Base-by-base conservation (phyloP, 2,797 vertebrate genomes). In the Poecilia wingei region DNA sequence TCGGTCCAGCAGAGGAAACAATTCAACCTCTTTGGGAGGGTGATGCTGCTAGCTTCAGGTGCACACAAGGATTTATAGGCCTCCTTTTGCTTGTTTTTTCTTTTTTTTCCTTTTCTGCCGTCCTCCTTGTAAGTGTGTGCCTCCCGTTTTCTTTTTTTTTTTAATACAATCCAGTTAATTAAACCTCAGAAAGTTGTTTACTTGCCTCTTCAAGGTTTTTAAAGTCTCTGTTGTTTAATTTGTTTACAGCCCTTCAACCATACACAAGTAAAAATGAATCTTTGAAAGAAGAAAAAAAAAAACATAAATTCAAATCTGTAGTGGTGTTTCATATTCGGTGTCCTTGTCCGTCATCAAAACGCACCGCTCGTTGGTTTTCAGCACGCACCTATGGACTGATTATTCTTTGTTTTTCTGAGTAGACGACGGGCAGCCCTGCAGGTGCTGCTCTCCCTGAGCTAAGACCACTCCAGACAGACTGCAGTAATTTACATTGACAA, bases 401-500 rank as follows among this genome's bases (percentile, higher is more conserved):
- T 94, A 91, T 93, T 92, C 88, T 90, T 85, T 87, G 85, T 79
- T 84, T 82, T 89, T 82, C 75, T 82, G 83, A 83, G 88, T 83
- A 81, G 88, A 79, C 82, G 73, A 86, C 82, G 90, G 90, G 80
- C 84, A 89, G 91, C 90, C 92, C 92, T 90, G 91, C 93, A 93
- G 94, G 91, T 92, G 81, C 78, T 41, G 73, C 93, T 90, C 91
- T 92, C 90, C 91, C 92, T 78, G 79, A 89, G 92, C 91, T 76
- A 81, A 86, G 93, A 93, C 90, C 85, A 89, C 92, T 96, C 93
- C 93, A 94, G 93, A 94, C 94, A 87, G 90, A 94, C 91, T 90
- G 93, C 92, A 94, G 93, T 96, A 95, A 96, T 96, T 95, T 94
- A 94, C 95, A 96, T 95, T 96, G 96, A 96, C 96, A 96, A 95